phyloP scores from a whole-genome alignment of 92 coral and sea anemone genomes.

The Siderastrea radians region DNA sequence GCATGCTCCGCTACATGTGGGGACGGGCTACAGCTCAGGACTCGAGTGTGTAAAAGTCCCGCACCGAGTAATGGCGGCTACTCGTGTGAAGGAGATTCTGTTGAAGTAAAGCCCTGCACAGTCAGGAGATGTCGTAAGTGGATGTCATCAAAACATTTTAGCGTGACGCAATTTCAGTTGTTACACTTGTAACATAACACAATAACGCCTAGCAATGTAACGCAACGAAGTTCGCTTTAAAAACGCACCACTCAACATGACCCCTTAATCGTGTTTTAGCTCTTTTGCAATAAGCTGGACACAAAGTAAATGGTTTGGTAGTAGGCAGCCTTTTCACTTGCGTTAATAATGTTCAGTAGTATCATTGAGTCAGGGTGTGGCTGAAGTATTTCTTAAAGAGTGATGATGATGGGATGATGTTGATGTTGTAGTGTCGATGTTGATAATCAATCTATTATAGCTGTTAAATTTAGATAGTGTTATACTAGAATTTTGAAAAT shows the following conservation, averaged over 20 bases:
- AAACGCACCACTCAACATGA: background rate
- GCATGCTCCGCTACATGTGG: constrained; percentile 99
- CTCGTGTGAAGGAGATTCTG: constrained; percentile 89
- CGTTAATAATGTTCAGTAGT: background rate
- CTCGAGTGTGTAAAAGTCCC: constrained; percentile 84
- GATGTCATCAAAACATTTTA: background rate
- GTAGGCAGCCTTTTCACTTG: too few relatives aligned
- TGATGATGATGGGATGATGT: too few relatives aligned
- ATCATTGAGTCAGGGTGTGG: background rate
- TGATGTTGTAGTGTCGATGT: too few relatives aligned
- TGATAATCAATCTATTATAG: too few relatives aligned
- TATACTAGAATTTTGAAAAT: too few relatives aligned
- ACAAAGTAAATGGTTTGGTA: background rate
- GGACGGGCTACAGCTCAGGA: constrained; percentile 88
- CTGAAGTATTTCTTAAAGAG: too few relatives aligned
- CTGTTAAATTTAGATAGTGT: too few relatives aligned
- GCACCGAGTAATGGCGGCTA: constrained; percentile 81
- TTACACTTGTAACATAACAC: background rate
- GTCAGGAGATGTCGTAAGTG: constrained; percentile 97
- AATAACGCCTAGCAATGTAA: background rate
- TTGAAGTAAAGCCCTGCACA: constrained; percentile 89
- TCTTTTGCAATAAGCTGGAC: too few relatives aligned
- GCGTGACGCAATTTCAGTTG: background rate
- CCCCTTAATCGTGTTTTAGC: too few relatives aligned
- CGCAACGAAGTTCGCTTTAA: background rate